phyloP scores from a whole-genome alignment of 2,113 vertebrate genomes.

The Carassius auratus region DNA sequence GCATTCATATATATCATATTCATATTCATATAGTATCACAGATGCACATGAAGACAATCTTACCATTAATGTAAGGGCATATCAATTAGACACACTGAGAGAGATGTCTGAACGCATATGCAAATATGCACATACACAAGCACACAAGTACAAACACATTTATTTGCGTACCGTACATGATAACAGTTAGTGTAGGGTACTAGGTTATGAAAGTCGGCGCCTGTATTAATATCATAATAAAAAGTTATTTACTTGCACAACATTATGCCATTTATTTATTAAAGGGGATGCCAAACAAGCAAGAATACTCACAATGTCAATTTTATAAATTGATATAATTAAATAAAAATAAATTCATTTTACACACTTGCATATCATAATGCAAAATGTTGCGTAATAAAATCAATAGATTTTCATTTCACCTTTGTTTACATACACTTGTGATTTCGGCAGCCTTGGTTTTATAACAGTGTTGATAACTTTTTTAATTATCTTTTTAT shows the following conservation, averaged over 20 bases:
- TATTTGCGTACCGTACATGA: neutral
- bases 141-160: neutral
- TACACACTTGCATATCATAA: no score
- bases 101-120: neutral
- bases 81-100: neutral
- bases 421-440: neutral
- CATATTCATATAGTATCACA: neutral
- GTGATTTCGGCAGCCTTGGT: neutral
- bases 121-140: slow-evolving; percentile 18
- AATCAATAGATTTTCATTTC: no score
- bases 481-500: no score
- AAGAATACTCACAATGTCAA: no score
- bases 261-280: neutral
- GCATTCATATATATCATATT: neutral
- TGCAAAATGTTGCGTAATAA: no score
- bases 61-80: neutral
- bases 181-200: slow-evolving; percentile 17
- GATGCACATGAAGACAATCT: neutral
- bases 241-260: neutral
- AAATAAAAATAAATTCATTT: no score
- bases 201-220: neutral
- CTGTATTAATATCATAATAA: neutral
- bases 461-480: neutral
- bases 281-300: no score
- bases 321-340: no score